Evolutionary conservation across 2,797 vertebrate genomes (phyloP).

Genomic region (Anas bahamensis): DNA sequence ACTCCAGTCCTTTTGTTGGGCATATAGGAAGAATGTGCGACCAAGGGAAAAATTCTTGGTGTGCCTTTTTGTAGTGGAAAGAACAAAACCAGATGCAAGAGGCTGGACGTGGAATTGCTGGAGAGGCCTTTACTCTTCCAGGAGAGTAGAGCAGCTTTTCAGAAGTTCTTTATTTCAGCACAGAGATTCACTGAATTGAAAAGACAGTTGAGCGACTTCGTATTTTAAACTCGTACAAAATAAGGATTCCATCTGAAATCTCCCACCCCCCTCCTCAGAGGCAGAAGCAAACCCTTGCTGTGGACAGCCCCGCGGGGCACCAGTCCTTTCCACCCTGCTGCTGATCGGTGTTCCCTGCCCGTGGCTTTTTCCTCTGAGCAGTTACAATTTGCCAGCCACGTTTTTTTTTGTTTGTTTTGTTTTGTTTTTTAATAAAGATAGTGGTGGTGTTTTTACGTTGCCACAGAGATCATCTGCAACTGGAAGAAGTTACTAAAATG

Average conservation of each 20-base stretch:
- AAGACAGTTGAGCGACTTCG: neutral
- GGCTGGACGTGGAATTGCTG: neutral
- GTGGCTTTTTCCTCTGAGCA: neutral
- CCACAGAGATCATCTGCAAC: neutral
- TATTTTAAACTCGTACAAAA: neutral
- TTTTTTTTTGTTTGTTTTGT: neutral
- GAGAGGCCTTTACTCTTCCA: neutral
- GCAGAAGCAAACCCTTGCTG: neutral
- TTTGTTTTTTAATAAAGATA: neutral
- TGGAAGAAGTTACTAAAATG: neutral
- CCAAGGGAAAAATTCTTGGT: neutral
- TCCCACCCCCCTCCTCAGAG: neutral
- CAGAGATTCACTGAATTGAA: neutral
- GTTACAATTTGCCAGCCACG: neutral
- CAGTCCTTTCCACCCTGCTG: neutral
- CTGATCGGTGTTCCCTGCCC: neutral
- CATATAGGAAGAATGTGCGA: neutral
- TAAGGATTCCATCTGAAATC: neutral
- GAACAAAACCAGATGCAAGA: constrained; percentile 24
- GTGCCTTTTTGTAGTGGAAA: neutral
- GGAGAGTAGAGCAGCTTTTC: neutral
- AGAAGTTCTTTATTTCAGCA: constrained; percentile 10
- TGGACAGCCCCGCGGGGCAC: fast-evolving
- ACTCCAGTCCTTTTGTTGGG: neutral
- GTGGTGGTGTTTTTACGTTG: neutral